Conservation (phyloP, 1,140 invertebrate species). For the Dufourea novaeangliae region DNA sequence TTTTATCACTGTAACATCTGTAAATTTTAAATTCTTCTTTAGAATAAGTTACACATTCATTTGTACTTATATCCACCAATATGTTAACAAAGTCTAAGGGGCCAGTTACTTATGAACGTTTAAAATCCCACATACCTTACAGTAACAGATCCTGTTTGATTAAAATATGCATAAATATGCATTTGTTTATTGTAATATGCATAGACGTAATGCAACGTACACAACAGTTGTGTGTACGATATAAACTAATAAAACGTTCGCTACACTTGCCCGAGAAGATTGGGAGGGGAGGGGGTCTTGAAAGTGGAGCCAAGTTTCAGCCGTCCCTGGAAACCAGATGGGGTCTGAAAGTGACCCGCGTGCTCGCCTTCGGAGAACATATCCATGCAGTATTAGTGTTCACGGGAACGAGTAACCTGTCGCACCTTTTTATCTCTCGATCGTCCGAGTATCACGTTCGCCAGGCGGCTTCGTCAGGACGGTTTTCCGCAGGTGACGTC, state of each 20-base stretch:
- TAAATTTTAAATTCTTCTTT: too few species aligned
- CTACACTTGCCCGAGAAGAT: too few species aligned
- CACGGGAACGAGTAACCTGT: conserved; percentile 69
- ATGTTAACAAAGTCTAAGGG: too few species aligned
- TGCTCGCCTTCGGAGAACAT: conserved; percentile 71
- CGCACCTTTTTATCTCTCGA: conserved; percentile 62
- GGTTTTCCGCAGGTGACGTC: conserved; percentile 1
- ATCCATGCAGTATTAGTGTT: conserved; percentile 74
- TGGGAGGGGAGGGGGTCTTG: conserved; percentile 6
- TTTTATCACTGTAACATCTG: too few species aligned
- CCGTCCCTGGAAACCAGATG: conserved; percentile 60
- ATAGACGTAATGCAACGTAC: neutral
- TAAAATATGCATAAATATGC: too few species aligned
- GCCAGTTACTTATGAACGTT: too few species aligned
- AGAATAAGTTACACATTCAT: too few species aligned
- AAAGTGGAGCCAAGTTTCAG: conserved; percentile 39
- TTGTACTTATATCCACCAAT: too few species aligned
- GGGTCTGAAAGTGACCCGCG: conserved; percentile 74
- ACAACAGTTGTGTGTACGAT: neutral
- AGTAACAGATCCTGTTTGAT: too few species aligned
- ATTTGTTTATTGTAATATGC: neutral
- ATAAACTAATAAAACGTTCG: neutral
- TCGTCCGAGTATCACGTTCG: conserved; percentile 26
- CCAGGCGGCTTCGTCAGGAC: neutral
- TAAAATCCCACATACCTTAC: too few species aligned